These are phyloP conservation scores for Paguma larvata DNA, from an alignment of 2,797 vertebrate genomes.

Conservation along the genomic window DNA sequence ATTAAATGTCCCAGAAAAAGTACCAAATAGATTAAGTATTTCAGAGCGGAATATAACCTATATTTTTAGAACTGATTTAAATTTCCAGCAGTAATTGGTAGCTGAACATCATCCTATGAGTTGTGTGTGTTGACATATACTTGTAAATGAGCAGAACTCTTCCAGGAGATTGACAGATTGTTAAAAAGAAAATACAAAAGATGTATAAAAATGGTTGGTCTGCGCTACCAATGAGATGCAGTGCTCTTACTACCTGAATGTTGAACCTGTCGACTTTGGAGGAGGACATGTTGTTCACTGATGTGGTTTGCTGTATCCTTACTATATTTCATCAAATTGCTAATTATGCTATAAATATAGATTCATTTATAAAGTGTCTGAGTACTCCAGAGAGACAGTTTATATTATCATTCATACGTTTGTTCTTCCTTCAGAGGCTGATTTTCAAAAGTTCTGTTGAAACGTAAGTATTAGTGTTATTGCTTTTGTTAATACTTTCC, in stretches of 20 bases:
- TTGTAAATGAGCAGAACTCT: slow-evolving; percentile 61
- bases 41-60: slow-evolving; percentile 9
- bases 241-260: not conserved
- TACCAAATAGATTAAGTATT: slow-evolving; percentile 59
- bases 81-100: slow-evolving; percentile 55
- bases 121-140: slow-evolving; percentile 57
- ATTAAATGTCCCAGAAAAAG: slow-evolving; percentile 62
- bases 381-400: slow-evolving; percentile 14
- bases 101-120: slow-evolving; percentile 21
- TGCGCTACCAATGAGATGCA: not conserved
- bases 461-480: not conserved
- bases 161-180: slow-evolving; percentile 54
- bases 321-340: slow-evolving; percentile 35
- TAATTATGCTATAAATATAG: slow-evolving; percentile 43
- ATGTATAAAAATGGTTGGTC: slow-evolving; percentile 40
- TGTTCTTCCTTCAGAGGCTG: slow-evolving; percentile 47
- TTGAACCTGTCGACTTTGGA: not conserved
- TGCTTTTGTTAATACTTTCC: slow-evolving; percentile 56
- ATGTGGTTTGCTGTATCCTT: not conserved
- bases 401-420: not conserved
- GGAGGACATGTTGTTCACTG: not conserved
- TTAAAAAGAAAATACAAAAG: slow-evolving; percentile 59
- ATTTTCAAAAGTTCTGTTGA: slow-evolving; percentile 65
- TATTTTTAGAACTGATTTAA: slow-evolving; percentile 68
- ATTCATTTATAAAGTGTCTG: slow-evolving; percentile 47